phyloP scores from a whole-genome alignment of 2,797 vertebrate species.

The Etheostoma perlongum region DNA sequence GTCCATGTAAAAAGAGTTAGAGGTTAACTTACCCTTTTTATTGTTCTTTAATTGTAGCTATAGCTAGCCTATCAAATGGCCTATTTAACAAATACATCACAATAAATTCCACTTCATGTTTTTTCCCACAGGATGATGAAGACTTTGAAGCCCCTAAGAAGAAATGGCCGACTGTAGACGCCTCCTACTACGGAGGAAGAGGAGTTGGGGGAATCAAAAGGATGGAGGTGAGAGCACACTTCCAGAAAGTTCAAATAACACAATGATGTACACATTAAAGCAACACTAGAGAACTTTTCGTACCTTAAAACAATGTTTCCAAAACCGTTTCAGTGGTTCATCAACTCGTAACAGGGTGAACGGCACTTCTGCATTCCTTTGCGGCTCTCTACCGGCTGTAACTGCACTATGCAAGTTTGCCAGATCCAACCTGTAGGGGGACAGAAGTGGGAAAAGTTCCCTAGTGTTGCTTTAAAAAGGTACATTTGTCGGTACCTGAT shows the following conservation, averaged over 20 bases:
- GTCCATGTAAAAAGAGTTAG: neutral
- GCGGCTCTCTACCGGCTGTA: too few relatives aligned
- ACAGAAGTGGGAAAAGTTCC: too few relatives aligned
- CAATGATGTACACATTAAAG: too few relatives aligned
- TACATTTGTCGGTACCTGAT: too few relatives aligned
- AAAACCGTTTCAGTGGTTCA: too few relatives aligned
- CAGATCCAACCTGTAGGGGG: too few relatives aligned
- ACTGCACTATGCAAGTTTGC: too few relatives aligned
- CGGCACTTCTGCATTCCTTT: too few relatives aligned
- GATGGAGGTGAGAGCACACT: slow-evolving; percentile 90
- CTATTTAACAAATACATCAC: neutral
- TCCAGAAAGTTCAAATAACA: slow-evolving; percentile 14
- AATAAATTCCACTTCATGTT: slow-evolving; percentile 11
- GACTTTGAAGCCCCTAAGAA: slow-evolving; percentile 95
- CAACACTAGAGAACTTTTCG: too few relatives aligned
- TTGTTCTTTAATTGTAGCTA: neutral
- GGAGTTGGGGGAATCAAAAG: slow-evolving; percentile 98
- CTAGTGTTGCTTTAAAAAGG: too few relatives aligned
- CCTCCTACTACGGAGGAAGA: slow-evolving; percentile 97
- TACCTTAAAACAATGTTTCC: too few relatives aligned
- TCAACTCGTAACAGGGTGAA: too few relatives aligned
- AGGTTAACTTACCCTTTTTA: neutral
- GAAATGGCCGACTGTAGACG: slow-evolving; percentile 98
- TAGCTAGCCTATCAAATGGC: neutral
- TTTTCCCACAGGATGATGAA: slow-evolving; percentile 90